phyloP scores from a whole-genome alignment of 2,797 vertebrate genomes.

The Anas georgica region DNA sequence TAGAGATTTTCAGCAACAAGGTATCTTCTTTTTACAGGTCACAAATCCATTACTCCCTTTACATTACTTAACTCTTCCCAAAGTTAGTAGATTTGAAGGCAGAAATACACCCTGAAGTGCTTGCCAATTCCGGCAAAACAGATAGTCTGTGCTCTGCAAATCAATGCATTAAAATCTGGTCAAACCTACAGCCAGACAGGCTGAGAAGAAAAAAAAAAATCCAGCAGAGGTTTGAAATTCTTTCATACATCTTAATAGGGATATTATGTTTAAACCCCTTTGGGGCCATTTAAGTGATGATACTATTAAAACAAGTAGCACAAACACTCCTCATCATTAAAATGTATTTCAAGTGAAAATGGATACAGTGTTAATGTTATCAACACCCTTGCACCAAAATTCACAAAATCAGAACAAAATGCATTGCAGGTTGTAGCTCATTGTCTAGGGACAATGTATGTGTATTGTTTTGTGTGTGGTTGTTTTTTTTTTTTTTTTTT shows the following conservation, averaged over 20 bases:
- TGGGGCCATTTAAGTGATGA: constrained; percentile 27
- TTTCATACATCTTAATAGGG: constrained; percentile 22
- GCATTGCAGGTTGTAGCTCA: not conserved
- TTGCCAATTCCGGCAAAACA: not conserved
- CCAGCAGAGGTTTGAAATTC: not conserved
- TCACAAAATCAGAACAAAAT: not conserved
- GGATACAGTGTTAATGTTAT: not conserved
- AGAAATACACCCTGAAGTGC: not conserved
- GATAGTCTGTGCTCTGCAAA: not conserved
- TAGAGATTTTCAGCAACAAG: not conserved
- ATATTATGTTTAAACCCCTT: not conserved
- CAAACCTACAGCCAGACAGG: not conserved
- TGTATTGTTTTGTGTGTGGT: no score
- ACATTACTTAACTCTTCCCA: not conserved
- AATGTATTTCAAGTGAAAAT: not conserved
- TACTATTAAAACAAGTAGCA: not conserved
- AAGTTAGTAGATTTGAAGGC: not conserved
- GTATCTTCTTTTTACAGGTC: not conserved
- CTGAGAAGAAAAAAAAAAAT: constrained; percentile 4
- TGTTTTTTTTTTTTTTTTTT: not conserved
- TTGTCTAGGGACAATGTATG: not conserved
- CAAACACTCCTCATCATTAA: not conserved
- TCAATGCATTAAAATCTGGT: not conserved
- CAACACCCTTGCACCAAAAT: not conserved
- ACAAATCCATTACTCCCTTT: not conserved